Percentiles rank a stretch among this genome's conserved stretches.
phyloP scores from a whole-genome alignment of 2,113 vertebrate genomes.

The Myodes glareolus region DNA sequence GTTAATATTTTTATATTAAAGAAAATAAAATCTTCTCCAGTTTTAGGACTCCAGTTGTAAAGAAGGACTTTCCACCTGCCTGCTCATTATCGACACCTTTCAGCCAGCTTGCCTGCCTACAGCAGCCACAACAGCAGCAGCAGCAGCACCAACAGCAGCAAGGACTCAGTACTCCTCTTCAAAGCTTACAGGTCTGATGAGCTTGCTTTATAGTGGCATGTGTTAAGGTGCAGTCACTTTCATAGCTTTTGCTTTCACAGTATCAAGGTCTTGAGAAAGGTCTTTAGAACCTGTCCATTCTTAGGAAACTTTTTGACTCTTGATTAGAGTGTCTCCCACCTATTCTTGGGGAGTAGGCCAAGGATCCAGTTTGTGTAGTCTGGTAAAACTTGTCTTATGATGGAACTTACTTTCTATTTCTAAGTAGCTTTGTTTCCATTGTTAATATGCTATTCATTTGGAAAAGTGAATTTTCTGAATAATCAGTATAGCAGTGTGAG shows the following conservation, averaged over 20 bases:
- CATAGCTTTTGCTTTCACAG: constrained; percentile 29
- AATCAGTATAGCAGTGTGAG: not conserved
- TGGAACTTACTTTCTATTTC: not conserved
- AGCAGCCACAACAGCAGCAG: constrained; percentile 77
- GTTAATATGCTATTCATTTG: not conserved
- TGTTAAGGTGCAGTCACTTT: not conserved
- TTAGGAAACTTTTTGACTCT: not conserved
- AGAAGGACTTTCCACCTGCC: constrained; percentile 82
- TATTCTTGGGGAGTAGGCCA: not conserved
- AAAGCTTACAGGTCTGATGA: constrained; percentile 84
- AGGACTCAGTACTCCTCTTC: constrained; percentile 83
- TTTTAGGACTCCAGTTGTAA: constrained; percentile 92
- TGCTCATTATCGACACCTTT: constrained; percentile 87
- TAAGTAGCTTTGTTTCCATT: constrained; percentile 14
- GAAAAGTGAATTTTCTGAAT: not conserved
- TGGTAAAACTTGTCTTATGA: not conserved
- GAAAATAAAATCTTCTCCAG: constrained; percentile 78
- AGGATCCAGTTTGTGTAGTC: not conserved
- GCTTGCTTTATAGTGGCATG: not conserved
- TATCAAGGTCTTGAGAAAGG: not conserved
- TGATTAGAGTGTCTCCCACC: not conserved
- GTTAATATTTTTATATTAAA: constrained; percentile 45
- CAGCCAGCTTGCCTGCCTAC: constrained; percentile 78
- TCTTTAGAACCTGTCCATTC: constrained; percentile 15
- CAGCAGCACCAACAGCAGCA: constrained; percentile 67